Evolutionary conservation across 2,888 invertebrate species (phyloP), one percentile per base, ranked within the genome.

Genomic region (Callyntrura sp.): DNA sequence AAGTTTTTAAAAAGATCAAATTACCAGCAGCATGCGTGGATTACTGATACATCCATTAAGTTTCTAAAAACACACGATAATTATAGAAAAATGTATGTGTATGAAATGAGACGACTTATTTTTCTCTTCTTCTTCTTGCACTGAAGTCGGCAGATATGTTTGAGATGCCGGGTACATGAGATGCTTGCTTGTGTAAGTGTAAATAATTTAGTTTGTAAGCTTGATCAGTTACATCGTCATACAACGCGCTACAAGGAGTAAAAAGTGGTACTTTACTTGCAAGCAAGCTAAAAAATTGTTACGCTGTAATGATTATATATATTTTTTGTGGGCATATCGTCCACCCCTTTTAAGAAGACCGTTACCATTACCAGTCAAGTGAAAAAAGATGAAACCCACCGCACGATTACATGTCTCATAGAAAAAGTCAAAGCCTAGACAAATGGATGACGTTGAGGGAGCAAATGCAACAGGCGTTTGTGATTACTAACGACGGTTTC

Each of bases 291-390:
- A 35, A 35, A 35, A 35, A 35, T 35, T 35, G 57, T 55, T 25
- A 51, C 4, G 45, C 23, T 3, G 25, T 68, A 45, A 45, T 73
- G 73, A 45, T 73, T 20, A 45, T 57, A 35, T 4, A 35, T 35
- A 35, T 35, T 35, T 35, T 35, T 43, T 73, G n/a, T 60, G 45
- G 25, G 35, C 25, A 45, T 17, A 55, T 70, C 57, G 43, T 60
- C 76, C 76, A 48, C 85, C 76, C 85, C 76, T 62, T 76, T 62
- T 76, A 20, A 51, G 12, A 85, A 60, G 85, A 62, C 76, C 85
- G 85, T 78, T 85, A 85, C 65, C 76, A 85, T 85, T 85, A 85
- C 48, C 85, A 85, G 85, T 85, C 48, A 85, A 85, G 78, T 85
- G 85, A 85, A 51, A 78, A 85, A 85, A 85, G 85, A 85, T 65